phyloP scores from a whole-genome alignment of 2,113 vertebrate species.

The Cepphus grylle region DNA sequence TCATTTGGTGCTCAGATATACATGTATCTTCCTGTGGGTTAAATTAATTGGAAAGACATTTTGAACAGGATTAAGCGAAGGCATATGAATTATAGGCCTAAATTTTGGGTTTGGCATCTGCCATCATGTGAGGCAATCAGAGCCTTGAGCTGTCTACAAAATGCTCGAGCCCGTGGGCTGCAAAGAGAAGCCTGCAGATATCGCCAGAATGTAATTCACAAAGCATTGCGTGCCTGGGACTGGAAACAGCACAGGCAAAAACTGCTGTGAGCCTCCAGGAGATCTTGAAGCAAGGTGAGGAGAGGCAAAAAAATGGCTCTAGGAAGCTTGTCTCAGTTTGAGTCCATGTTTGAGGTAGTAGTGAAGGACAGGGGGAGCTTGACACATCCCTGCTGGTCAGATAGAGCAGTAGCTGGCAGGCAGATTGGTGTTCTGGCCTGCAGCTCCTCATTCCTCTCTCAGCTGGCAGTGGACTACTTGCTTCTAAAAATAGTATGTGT shows the following conservation, averaged over 20 bases:
- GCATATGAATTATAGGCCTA: neutral
- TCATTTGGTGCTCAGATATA: neutral
- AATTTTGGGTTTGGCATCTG: neutral
- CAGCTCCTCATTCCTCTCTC: neutral
- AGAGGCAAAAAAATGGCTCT: neutral
- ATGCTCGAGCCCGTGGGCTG: fast-evolving
- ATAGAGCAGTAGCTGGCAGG: neutral
- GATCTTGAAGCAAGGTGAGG: neutral
- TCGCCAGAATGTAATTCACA: neutral
- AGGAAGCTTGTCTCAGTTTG: neutral
- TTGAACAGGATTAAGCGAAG: neutral
- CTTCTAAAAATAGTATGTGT: slow-evolving; percentile 21
- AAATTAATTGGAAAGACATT: neutral
- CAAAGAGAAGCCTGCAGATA: neutral
- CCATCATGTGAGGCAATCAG: neutral
- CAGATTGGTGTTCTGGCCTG: neutral
- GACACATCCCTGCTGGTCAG: neutral
- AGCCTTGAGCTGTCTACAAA: neutral
- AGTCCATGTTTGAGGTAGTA: neutral
- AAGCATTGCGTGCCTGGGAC: neutral
- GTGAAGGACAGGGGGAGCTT: neutral
- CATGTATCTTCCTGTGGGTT: neutral
- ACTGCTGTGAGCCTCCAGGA: fast-evolving
- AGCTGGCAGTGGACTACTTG: neutral
- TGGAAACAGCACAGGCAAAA: neutral